Base-by-base conservation (phyloP, 2,888 invertebrate species). In the Scrobipalpa costella region DNA sequence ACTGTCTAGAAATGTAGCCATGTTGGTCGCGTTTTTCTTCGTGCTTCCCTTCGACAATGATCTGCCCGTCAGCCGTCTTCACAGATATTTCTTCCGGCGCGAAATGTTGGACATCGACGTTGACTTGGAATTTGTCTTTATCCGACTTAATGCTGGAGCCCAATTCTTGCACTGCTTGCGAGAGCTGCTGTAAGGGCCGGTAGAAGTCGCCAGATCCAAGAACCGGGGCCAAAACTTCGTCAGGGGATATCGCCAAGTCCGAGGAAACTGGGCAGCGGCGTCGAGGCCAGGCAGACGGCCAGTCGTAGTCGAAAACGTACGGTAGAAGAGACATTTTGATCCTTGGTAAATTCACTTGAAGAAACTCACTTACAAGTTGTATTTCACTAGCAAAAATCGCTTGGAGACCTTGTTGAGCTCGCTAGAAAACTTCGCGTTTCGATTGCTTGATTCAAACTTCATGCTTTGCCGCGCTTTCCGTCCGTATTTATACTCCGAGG, bases 31-130 rank as follows among this genome's bases (percentile, higher is more conserved):
- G 92, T 71, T 94, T 94, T 74, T 96, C 96, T 70, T 95, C 95
- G 72, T 96, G 96, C 75, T 94, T 95, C 0, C 94, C 96, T 78
- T 96, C 95, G 8, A 95, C 88, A 3, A 95, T 89, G 11, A 96
- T 91, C 59, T 85, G 91, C 59, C 94, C 93, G 62, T 95, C 95
- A 0, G 93, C 92, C 0, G 94, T 94, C 79, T 95, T 96, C 0
- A 96, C 95, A 0, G 92, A 89, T 52, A 96, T 93, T 75, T 96
- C 96, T 58, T 94, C 93, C 0, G 96, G 96, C 2, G 92, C 83
- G 73, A 95, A 96, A 69, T 95, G 94, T 68, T 94, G 93, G 0
- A 96, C 95, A 74, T 96, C 96, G 71, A 96, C 81, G 71, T 93
- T 93, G 0, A 95, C 93, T 76, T 94, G 93, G 73, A 94, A 95